Conservation (phyloP, 2,888 invertebrate species). For the Himalopsyche anomala region DNA sequence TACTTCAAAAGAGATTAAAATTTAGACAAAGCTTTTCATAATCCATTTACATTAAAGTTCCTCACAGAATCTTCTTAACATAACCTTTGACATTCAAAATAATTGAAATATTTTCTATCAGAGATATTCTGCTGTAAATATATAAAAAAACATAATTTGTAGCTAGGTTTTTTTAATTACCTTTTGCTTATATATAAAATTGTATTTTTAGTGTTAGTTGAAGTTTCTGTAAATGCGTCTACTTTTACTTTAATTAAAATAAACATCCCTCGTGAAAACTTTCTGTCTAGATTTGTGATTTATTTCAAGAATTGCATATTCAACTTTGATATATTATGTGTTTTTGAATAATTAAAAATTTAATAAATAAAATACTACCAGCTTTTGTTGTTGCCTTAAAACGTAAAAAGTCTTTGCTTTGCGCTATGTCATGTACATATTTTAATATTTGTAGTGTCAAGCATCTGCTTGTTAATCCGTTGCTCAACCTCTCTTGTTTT, state of each 20-base stretch:
- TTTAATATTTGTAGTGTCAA: too few species aligned
- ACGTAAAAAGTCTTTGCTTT: too few species aligned
- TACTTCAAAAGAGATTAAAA: neutral
- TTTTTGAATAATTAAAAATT: neutral
- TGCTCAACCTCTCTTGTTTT: too few species aligned
- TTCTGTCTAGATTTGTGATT: neutral
- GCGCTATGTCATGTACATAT: too few species aligned
- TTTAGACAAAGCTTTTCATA: slow-evolving; percentile 7
- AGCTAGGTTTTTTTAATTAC: neutral
- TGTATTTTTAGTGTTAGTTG: neutral
- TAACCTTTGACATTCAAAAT: slow-evolving; percentile 14
- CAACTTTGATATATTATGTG: neutral
- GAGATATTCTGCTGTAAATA: neutral
- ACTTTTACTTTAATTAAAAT: neutral
- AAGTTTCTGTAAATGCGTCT: neutral
- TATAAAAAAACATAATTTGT: neutral
- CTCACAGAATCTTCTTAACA: neutral
- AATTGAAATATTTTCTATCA: neutral
- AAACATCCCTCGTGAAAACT: neutral
- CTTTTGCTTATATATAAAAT: neutral
- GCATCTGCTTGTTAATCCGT: too few species aligned
- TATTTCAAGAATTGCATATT: neutral
- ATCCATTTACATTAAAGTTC: slow-evolving; percentile 19
- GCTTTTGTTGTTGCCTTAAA: too few species aligned
- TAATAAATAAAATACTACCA: neutral